These are phyloP conservation scores for Saccopteryx bilineata DNA, from an alignment of 2,113 vertebrate genomes.

Conservation along the genomic window DNA sequence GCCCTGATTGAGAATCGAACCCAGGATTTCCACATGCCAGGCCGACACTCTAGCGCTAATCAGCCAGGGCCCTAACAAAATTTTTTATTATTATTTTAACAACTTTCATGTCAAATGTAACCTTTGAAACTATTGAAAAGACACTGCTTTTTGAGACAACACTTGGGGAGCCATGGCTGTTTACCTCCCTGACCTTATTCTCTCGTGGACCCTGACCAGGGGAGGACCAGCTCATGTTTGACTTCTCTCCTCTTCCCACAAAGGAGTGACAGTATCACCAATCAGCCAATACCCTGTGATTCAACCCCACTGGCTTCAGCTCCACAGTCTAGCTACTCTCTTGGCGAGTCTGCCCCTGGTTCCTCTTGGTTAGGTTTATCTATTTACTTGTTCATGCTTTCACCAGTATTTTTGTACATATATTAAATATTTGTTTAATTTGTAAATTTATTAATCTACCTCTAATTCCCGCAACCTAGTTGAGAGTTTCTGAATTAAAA, in stretches of 20 bases:
- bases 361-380: not conserved
- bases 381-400: not conserved
- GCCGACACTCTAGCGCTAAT: too few species aligned
- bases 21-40: too few species aligned
- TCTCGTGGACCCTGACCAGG: not conserved
- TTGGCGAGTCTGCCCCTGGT: not conserved
- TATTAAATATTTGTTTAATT: not conserved
- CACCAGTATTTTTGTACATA: not conserved
- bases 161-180: not conserved
- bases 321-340: not conserved
- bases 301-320: not conserved
- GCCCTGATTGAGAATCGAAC: too few species aligned
- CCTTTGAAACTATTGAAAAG: slow-evolving; percentile 24
- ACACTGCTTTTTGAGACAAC: not conserved
- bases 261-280: not conserved
- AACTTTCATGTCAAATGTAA: not conserved
- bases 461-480: not conserved
- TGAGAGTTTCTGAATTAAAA: slow-evolving; percentile 15
- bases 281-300: too few species aligned
- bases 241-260: not conserved
- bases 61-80: too few species aligned
- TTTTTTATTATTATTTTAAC: not conserved
- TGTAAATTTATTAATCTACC: not conserved
- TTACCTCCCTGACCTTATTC: not conserved
- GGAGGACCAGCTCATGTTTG: not conserved